Evolutionary conservation across 2,113 vertebrate species (phyloP).

Genomic region (Eudorcas thomsonii): DNA sequence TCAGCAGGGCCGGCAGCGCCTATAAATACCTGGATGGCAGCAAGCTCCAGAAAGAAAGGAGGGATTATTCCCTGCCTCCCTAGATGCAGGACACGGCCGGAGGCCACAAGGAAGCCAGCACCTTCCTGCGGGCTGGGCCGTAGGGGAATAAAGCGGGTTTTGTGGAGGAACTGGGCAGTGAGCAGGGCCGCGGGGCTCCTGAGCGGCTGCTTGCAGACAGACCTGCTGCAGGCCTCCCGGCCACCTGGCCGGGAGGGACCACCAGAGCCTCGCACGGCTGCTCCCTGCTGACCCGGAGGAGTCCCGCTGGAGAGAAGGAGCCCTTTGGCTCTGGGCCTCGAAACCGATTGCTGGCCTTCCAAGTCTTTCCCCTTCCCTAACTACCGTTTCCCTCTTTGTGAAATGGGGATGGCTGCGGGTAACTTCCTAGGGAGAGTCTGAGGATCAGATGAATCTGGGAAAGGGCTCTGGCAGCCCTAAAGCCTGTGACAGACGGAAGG

Average conservation of each 20-base stretch:
- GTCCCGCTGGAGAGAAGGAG: not conserved
- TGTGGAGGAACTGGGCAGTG: not conserved
- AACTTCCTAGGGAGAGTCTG: not conserved
- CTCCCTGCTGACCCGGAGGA: not conserved
- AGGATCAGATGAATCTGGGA: not conserved
- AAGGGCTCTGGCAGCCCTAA: not conserved
- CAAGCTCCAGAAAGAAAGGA: slow-evolving; percentile 64
- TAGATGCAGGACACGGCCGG: slow-evolving; percentile 63
- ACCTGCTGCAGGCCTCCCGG: not conserved
- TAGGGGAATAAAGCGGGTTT: not conserved
- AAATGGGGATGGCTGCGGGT: not conserved
- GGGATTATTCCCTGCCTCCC: slow-evolving; percentile 63
- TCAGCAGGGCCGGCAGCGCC: slow-evolving; percentile 49
- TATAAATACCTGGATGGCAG: slow-evolving; percentile 75
- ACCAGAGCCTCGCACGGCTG: rapidly evolving
- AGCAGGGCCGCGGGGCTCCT: not conserved
- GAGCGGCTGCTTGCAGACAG: not conserved
- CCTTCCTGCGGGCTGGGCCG: not conserved
- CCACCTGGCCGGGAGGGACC: not conserved
- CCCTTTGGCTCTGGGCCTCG: not conserved
- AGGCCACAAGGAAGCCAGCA: slow-evolving; percentile 55
- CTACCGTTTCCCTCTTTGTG: not conserved
- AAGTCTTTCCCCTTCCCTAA: not conserved
- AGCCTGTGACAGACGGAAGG: not conserved
- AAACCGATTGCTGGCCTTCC: not conserved